Percentiles rank a stretch among this genome's conserved stretches.
Conservation (phyloP, 1,140 invertebrate species). For the Sminthurinus signatus region DNA sequence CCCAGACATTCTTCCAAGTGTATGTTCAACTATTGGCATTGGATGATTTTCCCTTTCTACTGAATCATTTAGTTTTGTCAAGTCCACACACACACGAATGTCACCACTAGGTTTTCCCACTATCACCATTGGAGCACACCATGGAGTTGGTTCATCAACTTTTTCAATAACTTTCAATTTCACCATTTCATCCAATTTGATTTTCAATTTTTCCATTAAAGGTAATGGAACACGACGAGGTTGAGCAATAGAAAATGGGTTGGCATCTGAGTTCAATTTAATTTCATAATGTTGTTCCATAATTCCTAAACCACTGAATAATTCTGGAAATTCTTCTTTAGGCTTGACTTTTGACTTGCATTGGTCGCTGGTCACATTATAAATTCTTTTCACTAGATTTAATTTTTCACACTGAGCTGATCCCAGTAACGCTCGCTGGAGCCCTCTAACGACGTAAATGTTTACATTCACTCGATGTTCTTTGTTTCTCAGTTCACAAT, state of each 20-base stretch:
- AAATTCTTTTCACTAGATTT: not conserved
- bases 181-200: slow-evolving; percentile 34
- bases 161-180: slow-evolving; percentile 41
- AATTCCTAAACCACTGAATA: slow-evolving; percentile 15
- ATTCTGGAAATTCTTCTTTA: slow-evolving; percentile 15
- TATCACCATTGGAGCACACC: slow-evolving; percentile 18
- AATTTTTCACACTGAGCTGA: not conserved
- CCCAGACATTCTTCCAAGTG: slow-evolving; percentile 12
- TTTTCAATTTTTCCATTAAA: slow-evolving; percentile 18
- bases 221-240: slow-evolving; percentile 30
- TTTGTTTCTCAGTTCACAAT: not conserved
- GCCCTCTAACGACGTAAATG: slow-evolving; percentile 5
- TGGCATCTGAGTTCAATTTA: slow-evolving; percentile 12
- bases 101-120: slow-evolving; percentile 1
- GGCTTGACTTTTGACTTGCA: slow-evolving; percentile 17
- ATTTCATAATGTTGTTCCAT: slow-evolving; percentile 11
- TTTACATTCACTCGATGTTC: not conserved
- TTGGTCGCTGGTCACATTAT: too few relatives aligned
- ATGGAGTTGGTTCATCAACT: slow-evolving; percentile 43
- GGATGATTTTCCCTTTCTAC: slow-evolving; percentile 20
- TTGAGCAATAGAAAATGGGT: slow-evolving; percentile 7
- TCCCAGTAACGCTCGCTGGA: not conserved
- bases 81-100: slow-evolving; percentile 30
- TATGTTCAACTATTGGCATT: slow-evolving; percentile 21
- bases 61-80: slow-evolving; percentile 14